These are phyloP conservation scores for Keiferia lycopersicella DNA, from an alignment of 2,888 invertebrate genomes.

Conservation along the genomic window DNA sequence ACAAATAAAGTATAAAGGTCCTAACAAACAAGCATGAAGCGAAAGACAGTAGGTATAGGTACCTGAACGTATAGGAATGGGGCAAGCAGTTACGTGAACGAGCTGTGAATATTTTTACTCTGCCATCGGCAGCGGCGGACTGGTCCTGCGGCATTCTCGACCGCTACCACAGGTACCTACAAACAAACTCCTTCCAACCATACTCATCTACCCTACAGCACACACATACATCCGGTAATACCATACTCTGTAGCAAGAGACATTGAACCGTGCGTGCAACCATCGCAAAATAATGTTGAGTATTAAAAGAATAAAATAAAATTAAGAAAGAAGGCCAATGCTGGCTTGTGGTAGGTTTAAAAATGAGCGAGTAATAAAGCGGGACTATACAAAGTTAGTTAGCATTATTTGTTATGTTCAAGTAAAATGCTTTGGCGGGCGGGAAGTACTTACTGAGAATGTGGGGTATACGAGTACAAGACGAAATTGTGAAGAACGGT, in stretches of 20 bases:
- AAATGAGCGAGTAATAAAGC: not conserved
- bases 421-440: too few species aligned
- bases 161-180: slow-evolving; percentile 40
- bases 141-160: slow-evolving; percentile 68
- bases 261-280: slow-evolving; percentile 27
- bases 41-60: too few species aligned
- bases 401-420: too few species aligned
- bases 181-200: slow-evolving; percentile 29
- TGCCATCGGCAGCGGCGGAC: slow-evolving; percentile 50
- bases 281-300: slow-evolving; percentile 17
- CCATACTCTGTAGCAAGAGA: slow-evolving; percentile 34
- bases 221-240: slow-evolving; percentile 37
- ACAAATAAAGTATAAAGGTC: slow-evolving; percentile 36
- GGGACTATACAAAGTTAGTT: too few species aligned
- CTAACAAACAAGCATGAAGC: slow-evolving; percentile 42
- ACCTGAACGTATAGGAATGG: slow-evolving; percentile 47
- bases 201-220: slow-evolving; percentile 36
- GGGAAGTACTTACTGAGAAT: too few species aligned
- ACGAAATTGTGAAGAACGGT: too few species aligned
- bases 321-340: not conserved
- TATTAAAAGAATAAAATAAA: slow-evolving; percentile 4
- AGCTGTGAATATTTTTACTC: slow-evolving; percentile 60
- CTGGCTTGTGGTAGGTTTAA: slow-evolving; percentile 10
- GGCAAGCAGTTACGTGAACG: slow-evolving; percentile 55
- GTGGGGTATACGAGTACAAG: too few species aligned